Conservation (phyloP, 2,113 vertebrate genomes). For the Dicentrarchus labrax region DNA sequence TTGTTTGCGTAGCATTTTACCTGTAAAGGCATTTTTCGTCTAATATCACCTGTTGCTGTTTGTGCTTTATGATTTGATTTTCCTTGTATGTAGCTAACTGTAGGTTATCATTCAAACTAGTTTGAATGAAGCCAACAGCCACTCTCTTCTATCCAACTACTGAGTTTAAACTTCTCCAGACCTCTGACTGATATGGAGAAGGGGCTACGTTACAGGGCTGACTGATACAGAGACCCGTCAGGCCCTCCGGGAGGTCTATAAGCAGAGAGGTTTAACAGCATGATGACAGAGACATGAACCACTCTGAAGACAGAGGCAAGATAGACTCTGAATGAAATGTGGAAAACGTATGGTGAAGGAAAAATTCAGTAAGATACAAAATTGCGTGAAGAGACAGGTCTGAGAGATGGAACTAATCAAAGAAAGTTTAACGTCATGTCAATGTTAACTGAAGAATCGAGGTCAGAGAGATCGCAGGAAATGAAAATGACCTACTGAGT, state of each 20-base stretch:
- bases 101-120: slow-evolving; percentile 26
- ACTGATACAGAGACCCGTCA: slow-evolving; percentile 14
- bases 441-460: slow-evolving; percentile 17
- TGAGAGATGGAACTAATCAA: slow-evolving; percentile 40
- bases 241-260: slow-evolving; percentile 34
- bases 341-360: slow-evolving; percentile 23
- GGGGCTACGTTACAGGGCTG: not conserved
- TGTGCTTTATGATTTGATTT: not conserved
- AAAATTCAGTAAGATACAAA: slow-evolving; percentile 33
- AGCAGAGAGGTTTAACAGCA: slow-evolving; percentile 60
- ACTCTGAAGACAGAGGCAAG: slow-evolving; percentile 32
- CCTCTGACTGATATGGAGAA: slow-evolving; percentile 27
- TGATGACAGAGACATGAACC: slow-evolving; percentile 38
- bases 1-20: slow-evolving; percentile 2
- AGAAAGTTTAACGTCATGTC: slow-evolving; percentile 18
- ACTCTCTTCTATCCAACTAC: slow-evolving; percentile 39
- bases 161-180: slow-evolving; percentile 38
- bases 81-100: not conserved
- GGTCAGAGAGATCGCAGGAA: not conserved
- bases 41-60: not conserved
- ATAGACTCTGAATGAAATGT: slow-evolving; percentile 43
- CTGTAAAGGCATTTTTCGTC: not conserved
- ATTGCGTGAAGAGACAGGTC: not conserved
- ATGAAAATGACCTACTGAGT: slow-evolving; percentile 18
- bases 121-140: slow-evolving; percentile 45